phyloP scores from a whole-genome alignment of 2,797 vertebrate genomes.

The Kryptolebias ocellatus region DNA sequence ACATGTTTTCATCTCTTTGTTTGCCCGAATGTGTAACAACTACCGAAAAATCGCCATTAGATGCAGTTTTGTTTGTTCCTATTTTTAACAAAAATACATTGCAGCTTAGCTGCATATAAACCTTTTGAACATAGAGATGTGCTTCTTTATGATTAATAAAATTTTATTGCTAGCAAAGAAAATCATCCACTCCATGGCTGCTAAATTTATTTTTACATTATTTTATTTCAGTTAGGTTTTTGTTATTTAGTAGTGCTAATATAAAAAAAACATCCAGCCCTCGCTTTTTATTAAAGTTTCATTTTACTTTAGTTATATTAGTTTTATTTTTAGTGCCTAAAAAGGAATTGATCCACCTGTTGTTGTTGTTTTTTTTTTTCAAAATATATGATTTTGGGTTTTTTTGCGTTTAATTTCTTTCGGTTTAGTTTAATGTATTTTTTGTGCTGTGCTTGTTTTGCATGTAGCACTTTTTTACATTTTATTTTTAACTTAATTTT shows the following conservation, averaged over 20 bases:
- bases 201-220: too few species aligned
- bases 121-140: neutral
- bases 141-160: neutral
- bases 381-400: neutral
- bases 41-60: constrained; percentile 24
- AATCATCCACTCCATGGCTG: too few species aligned
- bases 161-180: too few species aligned
- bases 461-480: too few species aligned
- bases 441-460: too few species aligned
- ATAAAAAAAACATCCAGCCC: too few species aligned
- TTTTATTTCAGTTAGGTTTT: too few species aligned
- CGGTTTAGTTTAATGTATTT: neutral
- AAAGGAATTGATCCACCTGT: neutral
- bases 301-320: too few species aligned
- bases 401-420: neutral
- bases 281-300: too few species aligned
- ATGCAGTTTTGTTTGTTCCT: constrained; percentile 13
- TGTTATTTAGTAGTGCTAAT: too few species aligned
- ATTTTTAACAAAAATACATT: neutral
- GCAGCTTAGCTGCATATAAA: neutral
- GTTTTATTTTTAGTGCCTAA: too few species aligned
- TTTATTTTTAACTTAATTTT: too few species aligned
- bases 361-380: neutral
- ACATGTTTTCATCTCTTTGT: constrained; percentile 12
- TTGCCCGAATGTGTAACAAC: constrained; percentile 3